Evolutionary conservation across 2,113 vertebrate species (phyloP).

Genomic region (Paramormyrops kingsleyae): DNA sequence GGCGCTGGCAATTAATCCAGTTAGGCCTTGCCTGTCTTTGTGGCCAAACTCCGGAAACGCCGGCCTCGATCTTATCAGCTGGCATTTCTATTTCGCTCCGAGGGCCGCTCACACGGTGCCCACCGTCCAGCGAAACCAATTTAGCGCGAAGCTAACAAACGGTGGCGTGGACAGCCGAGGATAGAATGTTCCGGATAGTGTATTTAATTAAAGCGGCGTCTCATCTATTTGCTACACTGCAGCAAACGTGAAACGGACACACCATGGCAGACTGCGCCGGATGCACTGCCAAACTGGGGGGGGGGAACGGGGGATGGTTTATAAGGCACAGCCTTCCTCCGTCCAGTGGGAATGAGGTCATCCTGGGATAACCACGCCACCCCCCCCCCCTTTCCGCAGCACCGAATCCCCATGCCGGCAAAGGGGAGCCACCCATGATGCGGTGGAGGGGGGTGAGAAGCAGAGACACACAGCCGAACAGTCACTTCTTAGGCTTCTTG

Average conservation of each 20-base stretch:
- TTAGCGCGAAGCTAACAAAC: not conserved
- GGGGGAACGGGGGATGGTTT: not conserved
- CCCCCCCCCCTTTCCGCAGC: not conserved
- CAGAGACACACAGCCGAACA: not conserved
- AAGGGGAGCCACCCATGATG: not conserved
- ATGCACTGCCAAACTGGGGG: not conserved
- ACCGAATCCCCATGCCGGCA: not conserved
- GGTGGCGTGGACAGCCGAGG: not conserved
- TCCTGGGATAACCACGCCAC: not conserved
- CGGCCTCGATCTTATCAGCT: conserved; percentile 43
- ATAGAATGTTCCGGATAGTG: not conserved
- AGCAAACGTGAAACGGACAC: not conserved
- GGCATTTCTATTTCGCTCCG: not conserved
- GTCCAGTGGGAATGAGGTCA: not conserved
- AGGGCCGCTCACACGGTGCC: not conserved
- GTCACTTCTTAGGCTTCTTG: not conserved
- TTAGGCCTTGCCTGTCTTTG: conserved; percentile 27
- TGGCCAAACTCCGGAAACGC: conserved; percentile 50
- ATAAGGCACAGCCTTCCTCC: not conserved
- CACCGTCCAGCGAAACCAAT: not conserved
- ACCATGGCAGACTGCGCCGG: not conserved
- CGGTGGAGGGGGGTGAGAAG: not conserved
- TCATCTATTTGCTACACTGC: not conserved
- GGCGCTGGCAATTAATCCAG: conserved; percentile 5
- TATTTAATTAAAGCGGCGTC: not conserved